A percentile compares a stretch with the other conserved stretches of the same genome.
These are phyloP conservation scores for Blera fallax DNA, from an alignment of 2,888 invertebrate species.

Conservation along the genomic window DNA sequence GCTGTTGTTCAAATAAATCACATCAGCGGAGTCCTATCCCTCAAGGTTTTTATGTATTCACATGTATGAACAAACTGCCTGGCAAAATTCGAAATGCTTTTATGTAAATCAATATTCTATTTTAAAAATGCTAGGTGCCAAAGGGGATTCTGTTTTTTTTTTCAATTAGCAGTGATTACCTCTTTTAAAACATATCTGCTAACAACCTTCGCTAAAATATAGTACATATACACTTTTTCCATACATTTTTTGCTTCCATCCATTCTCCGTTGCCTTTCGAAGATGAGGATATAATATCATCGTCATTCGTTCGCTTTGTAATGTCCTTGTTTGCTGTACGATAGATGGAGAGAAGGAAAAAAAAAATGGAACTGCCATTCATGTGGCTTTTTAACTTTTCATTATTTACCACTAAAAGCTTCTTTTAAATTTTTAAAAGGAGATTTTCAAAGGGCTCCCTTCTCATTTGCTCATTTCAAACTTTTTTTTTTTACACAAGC, in stretches of 20 bases:
- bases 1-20: too few species aligned
- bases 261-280: constrained; percentile 30
- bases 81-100: not conserved
- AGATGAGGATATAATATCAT: constrained; percentile 53
- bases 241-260: constrained; percentile 26
- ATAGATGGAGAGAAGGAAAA: constrained; percentile 17
- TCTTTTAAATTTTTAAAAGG: constrained; percentile 81
- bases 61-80: too few species aligned
- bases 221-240: constrained; percentile 11
- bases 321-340: constrained; percentile 48
- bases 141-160: constrained; percentile 26
- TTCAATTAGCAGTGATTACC: constrained; percentile 55
- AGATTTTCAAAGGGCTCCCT: constrained; percentile 73
- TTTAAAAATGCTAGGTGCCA: constrained; percentile 1
- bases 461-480: constrained; percentile 50
- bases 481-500: constrained; percentile 30
- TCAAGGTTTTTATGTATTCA: too few species aligned
- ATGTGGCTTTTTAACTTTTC: constrained; percentile 82
- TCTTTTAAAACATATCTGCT: constrained; percentile 54
- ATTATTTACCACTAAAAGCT: constrained; percentile 82
- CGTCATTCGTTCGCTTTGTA: constrained; percentile 55
- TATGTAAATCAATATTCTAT: constrained; percentile 24
- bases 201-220: constrained; percentile 31
- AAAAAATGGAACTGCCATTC: constrained; percentile 76
- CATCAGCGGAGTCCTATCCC: too few species aligned